These are phyloP conservation scores for Hydrotaea cyrtoneurina DNA, from an alignment of 2,888 invertebrate species.

Conservation along the genomic window DNA sequence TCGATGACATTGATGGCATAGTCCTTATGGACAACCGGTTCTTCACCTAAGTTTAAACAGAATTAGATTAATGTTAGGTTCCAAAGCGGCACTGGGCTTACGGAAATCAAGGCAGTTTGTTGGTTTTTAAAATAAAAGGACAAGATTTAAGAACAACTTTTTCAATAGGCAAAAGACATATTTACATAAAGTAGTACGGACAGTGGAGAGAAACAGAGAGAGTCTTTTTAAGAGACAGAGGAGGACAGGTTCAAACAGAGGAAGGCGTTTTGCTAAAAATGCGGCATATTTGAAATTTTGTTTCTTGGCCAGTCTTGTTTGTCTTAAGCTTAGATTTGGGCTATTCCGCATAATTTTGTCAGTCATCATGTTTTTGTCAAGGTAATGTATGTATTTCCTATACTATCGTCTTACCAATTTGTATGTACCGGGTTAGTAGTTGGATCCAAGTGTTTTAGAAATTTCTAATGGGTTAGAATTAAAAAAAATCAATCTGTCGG, in stretches of 20 bases:
- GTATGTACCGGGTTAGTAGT: background rate
- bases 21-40: constrained; percentile 76
- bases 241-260: constrained; percentile 27
- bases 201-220: constrained; percentile 5
- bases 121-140: constrained; percentile 60
- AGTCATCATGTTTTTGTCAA: background rate
- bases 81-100: constrained; percentile 29
- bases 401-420: background rate
- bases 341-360: background rate
- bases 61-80: background rate
- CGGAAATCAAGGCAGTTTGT: constrained; percentile 63
- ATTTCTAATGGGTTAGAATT: background rate
- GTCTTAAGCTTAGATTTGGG: background rate
- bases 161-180: constrained; percentile 65
- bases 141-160: constrained; percentile 36
- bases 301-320: background rate
- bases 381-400: background rate
- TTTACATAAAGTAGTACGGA: constrained; percentile 61
- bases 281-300: background rate
- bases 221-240: constrained; percentile 26
- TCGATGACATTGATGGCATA: constrained; percentile 80
- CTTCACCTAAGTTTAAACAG: constrained; percentile 73
- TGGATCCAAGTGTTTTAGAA: background rate
- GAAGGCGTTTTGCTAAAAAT: constrained; percentile 23
- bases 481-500: constrained; percentile 16